Evolutionary conservation across 2,113 vertebrate genomes (phyloP).

Genomic region (Micronycteris hirsuta): DNA sequence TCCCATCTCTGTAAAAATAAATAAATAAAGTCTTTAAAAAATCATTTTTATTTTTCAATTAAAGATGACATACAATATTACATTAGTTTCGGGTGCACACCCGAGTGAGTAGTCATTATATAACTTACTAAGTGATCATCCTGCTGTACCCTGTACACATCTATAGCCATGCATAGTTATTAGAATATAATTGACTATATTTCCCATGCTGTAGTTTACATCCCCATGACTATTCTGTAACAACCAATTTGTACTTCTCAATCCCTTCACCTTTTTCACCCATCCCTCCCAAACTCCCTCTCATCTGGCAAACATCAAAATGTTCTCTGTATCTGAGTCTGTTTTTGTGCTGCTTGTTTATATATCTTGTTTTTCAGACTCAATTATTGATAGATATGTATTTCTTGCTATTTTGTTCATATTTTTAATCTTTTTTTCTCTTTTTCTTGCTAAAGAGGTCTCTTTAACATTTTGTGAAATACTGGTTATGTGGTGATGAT

Average conservation of each 20-base stretch:
- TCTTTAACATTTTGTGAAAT: neutral
- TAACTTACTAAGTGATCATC: neutral
- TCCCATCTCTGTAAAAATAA: too few species aligned
- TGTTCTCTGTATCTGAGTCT: neutral
- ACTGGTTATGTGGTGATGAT: neutral
- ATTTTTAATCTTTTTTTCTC: neutral
- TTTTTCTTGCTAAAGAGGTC: too few species aligned
- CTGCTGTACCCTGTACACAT: neutral
- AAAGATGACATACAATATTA: neutral
- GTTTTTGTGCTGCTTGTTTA: neutral
- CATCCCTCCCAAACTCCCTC: neutral
- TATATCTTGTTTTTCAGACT: neutral
- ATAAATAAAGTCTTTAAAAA: too few species aligned
- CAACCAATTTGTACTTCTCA: neutral
- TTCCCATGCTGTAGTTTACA: neutral
- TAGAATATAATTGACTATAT: neutral
- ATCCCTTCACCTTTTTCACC: neutral
- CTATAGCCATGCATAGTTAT: neutral
- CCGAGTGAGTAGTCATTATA: neutral
- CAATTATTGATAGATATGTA: neutral
- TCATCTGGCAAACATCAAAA: neutral
- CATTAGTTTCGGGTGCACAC: neutral
- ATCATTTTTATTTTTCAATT: neutral
- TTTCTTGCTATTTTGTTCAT: neutral
- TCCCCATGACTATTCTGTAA: neutral